Base-by-base conservation (phyloP, 2,888 invertebrate species). In the Mythimna impura region DNA sequence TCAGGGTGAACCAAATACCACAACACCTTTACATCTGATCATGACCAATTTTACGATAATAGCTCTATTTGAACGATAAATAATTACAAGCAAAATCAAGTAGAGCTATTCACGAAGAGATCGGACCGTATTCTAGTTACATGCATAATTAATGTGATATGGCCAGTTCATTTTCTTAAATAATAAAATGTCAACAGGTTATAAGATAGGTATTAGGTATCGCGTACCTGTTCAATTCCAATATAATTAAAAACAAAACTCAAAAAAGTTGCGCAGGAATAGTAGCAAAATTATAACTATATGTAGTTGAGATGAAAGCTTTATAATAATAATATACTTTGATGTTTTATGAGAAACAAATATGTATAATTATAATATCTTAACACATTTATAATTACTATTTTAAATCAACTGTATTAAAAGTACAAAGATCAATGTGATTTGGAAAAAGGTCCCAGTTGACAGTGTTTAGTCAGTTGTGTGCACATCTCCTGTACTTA, bases 401-500 rank as follows among this genome's bases (percentile, higher is more conserved):
- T 88, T 84, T 89, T 81, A 88, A 92, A 91, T 86, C 78, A 93
- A 92, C 85, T 86, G 89, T 91, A 85, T 85, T 86, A 85, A 92
- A 93, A 92, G 89, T 91, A 93, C 89, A 92, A 92, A 91, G 88
- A 88, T 92, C 84, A 89, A 89, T 91, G 91, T 90, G 91, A 91
- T 92, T 93, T 92, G 90, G 89, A 91, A 90, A 90, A 74, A 89
- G 91, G 91, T 92, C 90, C 91, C 91, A 86, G 88, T 87, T 87
- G 86, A 88, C 85, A 88, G 88, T 83, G 84, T 87, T 84, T 83
- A 73, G 85, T 89, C 85, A 89, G 88, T 89, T 87, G 91, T 92
- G 93, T 93, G 93, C 93, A 92, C 90, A 87, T 90, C 90, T 93
- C 92, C 93, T 94, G 95, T 93, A 94, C 94, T 94, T 93, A 92